phyloP scores from a whole-genome alignment of 2,888 invertebrate genomes.

The Entomobrya proxima region DNA sequence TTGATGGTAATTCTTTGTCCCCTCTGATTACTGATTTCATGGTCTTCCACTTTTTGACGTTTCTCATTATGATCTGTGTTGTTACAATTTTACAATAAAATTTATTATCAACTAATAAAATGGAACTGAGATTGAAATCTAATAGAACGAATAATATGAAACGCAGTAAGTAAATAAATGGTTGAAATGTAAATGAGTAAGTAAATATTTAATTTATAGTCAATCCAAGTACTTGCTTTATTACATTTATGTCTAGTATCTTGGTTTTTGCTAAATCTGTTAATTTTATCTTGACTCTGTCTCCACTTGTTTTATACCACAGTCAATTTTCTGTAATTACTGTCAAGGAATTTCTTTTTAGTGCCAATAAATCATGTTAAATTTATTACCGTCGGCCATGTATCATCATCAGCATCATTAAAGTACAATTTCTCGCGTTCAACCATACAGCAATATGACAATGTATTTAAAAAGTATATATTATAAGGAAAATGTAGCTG shows the following conservation, averaged over 20 bases:
- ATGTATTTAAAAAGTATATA: too few species aligned
- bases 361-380: constrained; percentile 37
- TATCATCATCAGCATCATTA: background rate
- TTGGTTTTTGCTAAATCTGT: background rate
- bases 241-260: background rate
- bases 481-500: too few species aligned
- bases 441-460: too few species aligned
- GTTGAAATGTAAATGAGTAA: constrained; percentile 27
- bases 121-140: constrained; percentile 34
- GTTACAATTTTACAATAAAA: constrained; percentile 13
- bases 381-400: constrained; percentile 18
- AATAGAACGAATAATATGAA: constrained; percentile 13
- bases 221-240: constrained; percentile 14
- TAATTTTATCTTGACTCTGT: background rate
- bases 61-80: background rate
- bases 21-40: background rate
- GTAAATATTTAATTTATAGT: constrained; percentile 47
- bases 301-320: background rate
- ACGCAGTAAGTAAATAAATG: background rate
- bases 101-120: background rate
- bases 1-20: background rate
- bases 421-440: background rate
- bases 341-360: constrained; percentile 53
- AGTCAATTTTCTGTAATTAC: constrained; percentile 55
- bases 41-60: constrained; percentile 37